Evolutionary conservation across 1,140 invertebrate species (phyloP).

Genomic region (Papilio xuthus): DNA sequence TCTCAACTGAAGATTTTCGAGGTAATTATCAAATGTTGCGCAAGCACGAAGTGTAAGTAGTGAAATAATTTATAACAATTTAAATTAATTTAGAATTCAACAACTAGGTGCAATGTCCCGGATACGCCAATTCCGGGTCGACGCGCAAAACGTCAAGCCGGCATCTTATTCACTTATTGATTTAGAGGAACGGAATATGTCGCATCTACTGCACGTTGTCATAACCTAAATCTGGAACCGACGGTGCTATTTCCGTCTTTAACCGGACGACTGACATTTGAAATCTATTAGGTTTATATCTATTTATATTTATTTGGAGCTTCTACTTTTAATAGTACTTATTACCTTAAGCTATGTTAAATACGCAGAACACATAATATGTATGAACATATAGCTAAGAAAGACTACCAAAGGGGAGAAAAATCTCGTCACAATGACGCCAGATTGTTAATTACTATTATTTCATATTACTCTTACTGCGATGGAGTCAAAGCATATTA

Average conservation of each 20-base stretch:
- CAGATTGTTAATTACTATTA: background rate
- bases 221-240: conserved; percentile 29
- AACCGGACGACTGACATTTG: background rate
- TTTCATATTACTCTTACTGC: background rate
- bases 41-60: background rate
- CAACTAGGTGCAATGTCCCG: conserved; percentile 42
- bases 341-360: too few species aligned
- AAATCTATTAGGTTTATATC: conserved; percentile 1
- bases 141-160: conserved; percentile 51
- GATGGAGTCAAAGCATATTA: background rate
- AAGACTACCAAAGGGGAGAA: too few species aligned
- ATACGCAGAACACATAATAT: too few species aligned
- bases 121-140: conserved; percentile 61
- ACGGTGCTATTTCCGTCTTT: conserved; percentile 32
- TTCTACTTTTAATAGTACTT: background rate
- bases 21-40: too few species aligned
- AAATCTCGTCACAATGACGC: too few species aligned
- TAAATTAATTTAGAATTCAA: conserved; percentile 2
- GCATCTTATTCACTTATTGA: conserved; percentile 61
- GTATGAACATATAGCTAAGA: too few species aligned
- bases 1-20: too few species aligned
- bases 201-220: conserved; percentile 31
- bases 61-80: background rate
- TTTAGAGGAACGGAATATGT: conserved; percentile 47
- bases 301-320: background rate